These are phyloP conservation scores for Melanotaenia trifasciata DNA, from an alignment of 2,797 vertebrate genomes.

Conservation along the genomic window DNA sequence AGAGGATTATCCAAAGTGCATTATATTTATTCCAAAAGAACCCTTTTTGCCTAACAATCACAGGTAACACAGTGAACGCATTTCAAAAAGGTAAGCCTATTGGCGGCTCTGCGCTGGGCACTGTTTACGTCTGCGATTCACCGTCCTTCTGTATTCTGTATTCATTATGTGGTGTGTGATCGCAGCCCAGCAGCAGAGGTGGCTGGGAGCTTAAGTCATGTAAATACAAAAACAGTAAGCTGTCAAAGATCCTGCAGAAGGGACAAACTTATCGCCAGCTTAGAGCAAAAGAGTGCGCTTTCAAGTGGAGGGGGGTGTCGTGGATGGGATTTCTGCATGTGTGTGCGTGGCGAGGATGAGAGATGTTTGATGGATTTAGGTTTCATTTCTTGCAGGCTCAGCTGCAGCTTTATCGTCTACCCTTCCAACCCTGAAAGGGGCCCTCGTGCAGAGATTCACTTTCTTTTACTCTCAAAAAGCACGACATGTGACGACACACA, in stretches of 20 bases:
- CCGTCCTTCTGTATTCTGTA: conserved; percentile 40
- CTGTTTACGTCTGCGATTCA: conserved; percentile 49
- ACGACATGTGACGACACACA: conserved; percentile 16
- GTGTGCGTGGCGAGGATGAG: background rate
- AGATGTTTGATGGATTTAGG: conserved; percentile 76
- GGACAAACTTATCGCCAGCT: conserved; percentile 80
- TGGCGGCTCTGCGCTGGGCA: conserved; percentile 44
- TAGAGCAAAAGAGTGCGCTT: conserved; percentile 67
- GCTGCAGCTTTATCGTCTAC: conserved; percentile 61
- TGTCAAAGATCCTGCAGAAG: conserved; percentile 66
- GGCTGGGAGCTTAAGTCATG: conserved; percentile 71
- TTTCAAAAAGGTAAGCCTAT: conserved; percentile 68
- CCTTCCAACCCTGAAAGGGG: conserved; percentile 61
- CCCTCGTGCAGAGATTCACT: conserved; percentile 34
- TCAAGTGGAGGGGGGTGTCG: conserved; percentile 46
- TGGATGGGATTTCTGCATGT: conserved; percentile 48
- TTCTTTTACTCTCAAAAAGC: conserved; percentile 50
- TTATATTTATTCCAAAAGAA: conserved; percentile 67
- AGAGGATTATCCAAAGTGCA: conserved; percentile 73
- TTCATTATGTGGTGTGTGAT: conserved; percentile 59
- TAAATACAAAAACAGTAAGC: conserved; percentile 76
- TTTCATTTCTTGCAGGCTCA: conserved; percentile 69
- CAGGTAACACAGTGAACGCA: conserved; percentile 60
- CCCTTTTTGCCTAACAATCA: conserved; percentile 57
- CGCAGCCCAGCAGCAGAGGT: conserved; percentile 46